Conservation (phyloP, 2,888 invertebrate genomes). For the Noctua fimbriata region DNA sequence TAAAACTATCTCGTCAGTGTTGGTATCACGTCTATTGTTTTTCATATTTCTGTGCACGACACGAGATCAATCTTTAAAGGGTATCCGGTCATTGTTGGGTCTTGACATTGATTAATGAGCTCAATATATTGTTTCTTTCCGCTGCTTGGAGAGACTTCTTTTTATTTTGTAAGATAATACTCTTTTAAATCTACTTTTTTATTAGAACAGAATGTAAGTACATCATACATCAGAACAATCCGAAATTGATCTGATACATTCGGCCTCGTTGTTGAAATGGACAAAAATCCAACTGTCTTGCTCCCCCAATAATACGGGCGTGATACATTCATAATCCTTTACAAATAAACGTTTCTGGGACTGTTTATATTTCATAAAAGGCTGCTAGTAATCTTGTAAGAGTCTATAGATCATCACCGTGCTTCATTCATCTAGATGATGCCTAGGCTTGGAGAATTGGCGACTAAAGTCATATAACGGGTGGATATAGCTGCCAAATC, state of each 20-base stretch:
- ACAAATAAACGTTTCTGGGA: neutral
- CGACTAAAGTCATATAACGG: constrained; percentile 30
- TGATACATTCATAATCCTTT: constrained; percentile 10
- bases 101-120: constrained; percentile 82
- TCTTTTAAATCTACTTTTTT: constrained; percentile 6
- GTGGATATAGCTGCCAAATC: constrained; percentile 29
- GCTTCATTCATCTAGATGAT: neutral
- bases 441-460: constrained; percentile 8
- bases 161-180: constrained; percentile 47
- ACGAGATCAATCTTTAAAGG: constrained; percentile 69
- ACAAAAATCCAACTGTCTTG: neutral
- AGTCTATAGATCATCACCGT: neutral
- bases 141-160: constrained; percentile 65
- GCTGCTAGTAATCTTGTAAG: neutral
- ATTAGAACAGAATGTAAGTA: neutral
- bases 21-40: constrained; percentile 53
- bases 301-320: neutral
- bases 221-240: neutral
- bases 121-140: constrained; percentile 79
- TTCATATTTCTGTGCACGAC: constrained; percentile 66
- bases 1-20: constrained; percentile 31
- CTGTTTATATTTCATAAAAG: neutral
- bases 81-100: constrained; percentile 80
- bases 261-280: neutral
- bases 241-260: neutral